Evolutionary conservation across 35 echinoderm and acorn worm genomes (phyloP).

Genomic region (Amphiura filiformis): DNA sequence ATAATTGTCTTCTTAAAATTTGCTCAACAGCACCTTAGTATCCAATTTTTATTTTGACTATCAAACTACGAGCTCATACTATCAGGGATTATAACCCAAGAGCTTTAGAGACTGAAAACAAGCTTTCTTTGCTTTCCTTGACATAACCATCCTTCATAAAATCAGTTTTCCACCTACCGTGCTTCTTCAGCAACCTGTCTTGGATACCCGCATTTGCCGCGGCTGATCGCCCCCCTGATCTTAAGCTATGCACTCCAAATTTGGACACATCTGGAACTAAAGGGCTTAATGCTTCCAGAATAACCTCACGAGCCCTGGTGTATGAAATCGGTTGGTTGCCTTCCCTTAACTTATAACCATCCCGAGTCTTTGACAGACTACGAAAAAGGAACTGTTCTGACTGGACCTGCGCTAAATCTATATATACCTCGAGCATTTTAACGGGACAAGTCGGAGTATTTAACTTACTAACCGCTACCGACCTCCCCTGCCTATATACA

Average conservation of each 20-base stretch:
- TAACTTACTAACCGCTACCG: not conserved
- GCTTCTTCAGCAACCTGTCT: not conserved
- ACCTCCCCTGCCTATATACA: not conserved
- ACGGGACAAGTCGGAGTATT: not conserved
- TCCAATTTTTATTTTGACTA: too few relatives aligned
- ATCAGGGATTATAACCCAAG: too few relatives aligned
- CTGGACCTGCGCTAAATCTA: not conserved
- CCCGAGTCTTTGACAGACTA: not conserved
- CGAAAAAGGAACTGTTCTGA: not conserved
- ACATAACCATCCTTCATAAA: not conserved
- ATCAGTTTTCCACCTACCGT: not conserved
- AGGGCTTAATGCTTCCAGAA: not conserved
- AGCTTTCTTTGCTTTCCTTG: not conserved
- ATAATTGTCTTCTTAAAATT: too few relatives aligned
- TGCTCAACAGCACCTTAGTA: too few relatives aligned
- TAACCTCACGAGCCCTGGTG: not conserved
- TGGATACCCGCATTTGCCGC: not conserved
- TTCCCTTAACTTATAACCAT: constrained; percentile 18
- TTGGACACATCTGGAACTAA: constrained; percentile 13
- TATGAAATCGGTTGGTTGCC: constrained; percentile 17
- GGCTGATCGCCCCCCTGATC: not conserved
- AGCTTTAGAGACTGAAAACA: too few relatives aligned
- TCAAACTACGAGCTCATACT: too few relatives aligned
- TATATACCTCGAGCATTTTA: not conserved
- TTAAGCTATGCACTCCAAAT: not conserved